These are phyloP conservation scores for Phrynocephalus versicolor DNA, from an alignment of 2,113 vertebrate genomes.

Conservation along the genomic window DNA sequence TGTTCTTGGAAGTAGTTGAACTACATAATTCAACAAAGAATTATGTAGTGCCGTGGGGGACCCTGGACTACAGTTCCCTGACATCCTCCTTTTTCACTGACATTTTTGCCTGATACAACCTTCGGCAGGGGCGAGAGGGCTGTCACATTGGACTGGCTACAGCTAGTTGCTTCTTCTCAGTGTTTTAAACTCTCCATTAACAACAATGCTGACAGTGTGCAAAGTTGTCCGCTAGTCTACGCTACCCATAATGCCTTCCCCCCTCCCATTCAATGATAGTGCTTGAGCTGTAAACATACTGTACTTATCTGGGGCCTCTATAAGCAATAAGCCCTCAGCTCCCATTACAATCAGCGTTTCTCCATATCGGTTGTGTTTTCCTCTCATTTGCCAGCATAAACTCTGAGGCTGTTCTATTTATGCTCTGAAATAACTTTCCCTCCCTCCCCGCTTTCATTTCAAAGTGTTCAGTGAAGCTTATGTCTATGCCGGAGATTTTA, in stretches of 20 bases:
- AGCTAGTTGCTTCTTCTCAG: not conserved
- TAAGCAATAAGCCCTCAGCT: too few species aligned
- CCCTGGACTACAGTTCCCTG: not conserved
- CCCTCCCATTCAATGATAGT: too few species aligned
- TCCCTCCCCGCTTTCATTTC: too few species aligned
- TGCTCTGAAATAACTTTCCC: not conserved
- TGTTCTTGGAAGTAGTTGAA: not conserved
- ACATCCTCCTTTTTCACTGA: not conserved
- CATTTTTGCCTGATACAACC: not conserved
- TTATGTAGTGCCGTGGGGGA: too few species aligned
- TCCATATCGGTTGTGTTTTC: not conserved
- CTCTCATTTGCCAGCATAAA: slow-evolving; percentile 10
- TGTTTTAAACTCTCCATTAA: not conserved
- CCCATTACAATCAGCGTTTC: not conserved
- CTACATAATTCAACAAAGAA: not conserved
- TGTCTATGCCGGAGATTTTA: not conserved
- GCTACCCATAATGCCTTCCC: not conserved
- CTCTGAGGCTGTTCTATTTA: slow-evolving; percentile 9
- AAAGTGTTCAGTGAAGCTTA: not conserved
- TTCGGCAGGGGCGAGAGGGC: not conserved
- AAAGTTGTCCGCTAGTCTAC: not conserved
- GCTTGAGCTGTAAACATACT: not conserved
- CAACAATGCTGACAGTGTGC: not conserved
- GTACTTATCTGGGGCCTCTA: not conserved
- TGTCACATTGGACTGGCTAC: not conserved